Evolutionary conservation across 2,888 invertebrate species (phyloP).

Genomic region (Linyphia triangularis): DNA sequence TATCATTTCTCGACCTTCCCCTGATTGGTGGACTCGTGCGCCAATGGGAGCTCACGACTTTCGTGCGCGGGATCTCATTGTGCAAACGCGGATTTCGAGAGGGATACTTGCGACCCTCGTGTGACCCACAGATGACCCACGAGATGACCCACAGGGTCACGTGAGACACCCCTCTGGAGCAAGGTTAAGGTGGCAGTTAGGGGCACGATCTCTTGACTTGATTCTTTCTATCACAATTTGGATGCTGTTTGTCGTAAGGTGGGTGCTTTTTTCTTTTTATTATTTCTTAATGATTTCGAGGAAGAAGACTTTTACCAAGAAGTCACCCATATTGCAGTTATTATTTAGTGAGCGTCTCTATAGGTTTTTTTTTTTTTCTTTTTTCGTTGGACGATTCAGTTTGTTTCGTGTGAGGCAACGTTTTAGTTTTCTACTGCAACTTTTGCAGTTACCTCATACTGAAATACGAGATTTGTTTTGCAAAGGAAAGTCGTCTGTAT

Average conservation of each 20-base stretch:
- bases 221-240: conserved; percentile 55
- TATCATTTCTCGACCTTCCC: conserved; percentile 30
- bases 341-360: too few species aligned
- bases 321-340: too few species aligned
- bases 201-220: conserved; percentile 42
- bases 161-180: background rate
- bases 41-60: conserved; percentile 62
- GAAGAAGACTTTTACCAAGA: too few species aligned
- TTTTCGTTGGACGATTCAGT: too few species aligned
- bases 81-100: conserved; percentile 25
- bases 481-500: too few species aligned
- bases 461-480: too few species aligned
- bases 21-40: conserved; percentile 51
- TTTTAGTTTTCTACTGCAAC: too few species aligned
- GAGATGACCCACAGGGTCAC: conserved; percentile 6
- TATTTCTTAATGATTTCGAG: background rate
- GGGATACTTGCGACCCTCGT: background rate
- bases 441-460: too few species aligned
- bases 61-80: conserved; percentile 61
- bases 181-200: conserved; percentile 32
- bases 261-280: background rate
- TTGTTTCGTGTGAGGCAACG: too few species aligned
- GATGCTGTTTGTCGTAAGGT: conserved; percentile 25
- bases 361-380: too few species aligned
- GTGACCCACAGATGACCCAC: conserved; percentile 8